Evolutionary conservation across 2,797 vertebrate species (phyloP).

Genomic region (Orestias chungarensis): DNA sequence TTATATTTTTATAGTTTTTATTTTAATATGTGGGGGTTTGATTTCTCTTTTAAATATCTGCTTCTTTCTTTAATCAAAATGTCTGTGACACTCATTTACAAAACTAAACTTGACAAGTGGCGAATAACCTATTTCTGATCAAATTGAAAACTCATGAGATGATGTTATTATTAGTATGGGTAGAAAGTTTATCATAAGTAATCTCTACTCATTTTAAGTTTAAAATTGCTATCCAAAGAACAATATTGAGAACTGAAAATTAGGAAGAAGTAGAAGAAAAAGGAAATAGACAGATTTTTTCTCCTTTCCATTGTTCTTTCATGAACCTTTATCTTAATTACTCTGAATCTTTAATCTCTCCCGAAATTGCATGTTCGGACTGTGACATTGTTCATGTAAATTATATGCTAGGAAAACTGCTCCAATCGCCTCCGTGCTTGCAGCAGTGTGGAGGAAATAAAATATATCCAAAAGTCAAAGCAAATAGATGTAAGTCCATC

Average conservation of each 20-base stretch:
- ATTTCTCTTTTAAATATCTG: no score
- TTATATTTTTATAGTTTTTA: no score
- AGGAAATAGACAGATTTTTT: no score
- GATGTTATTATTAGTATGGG: no score
- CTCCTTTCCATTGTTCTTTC: background rate
- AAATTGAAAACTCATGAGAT: background rate
- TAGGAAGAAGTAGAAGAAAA: background rate
- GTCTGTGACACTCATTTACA: no score
- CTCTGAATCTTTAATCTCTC: background rate
- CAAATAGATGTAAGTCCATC: background rate
- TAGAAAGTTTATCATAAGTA: no score
- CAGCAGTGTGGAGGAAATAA: background rate
- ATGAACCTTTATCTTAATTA: background rate
- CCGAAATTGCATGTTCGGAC: background rate
- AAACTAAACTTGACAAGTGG: no score
- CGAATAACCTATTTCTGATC: background rate
- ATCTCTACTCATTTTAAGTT: no score
- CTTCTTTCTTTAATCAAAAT: no score
- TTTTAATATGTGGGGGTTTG: no score
- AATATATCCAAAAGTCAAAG: no score
- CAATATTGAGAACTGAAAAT: background rate
- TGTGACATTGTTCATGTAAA: background rate
- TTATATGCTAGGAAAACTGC: background rate
- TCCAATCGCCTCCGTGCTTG: background rate
- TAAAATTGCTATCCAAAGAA: no score